Evolutionary conservation across 2,888 invertebrate genomes (phyloP), one percentile per base, ranked within the genome.

Genomic region (Vanessa cardui): DNA sequence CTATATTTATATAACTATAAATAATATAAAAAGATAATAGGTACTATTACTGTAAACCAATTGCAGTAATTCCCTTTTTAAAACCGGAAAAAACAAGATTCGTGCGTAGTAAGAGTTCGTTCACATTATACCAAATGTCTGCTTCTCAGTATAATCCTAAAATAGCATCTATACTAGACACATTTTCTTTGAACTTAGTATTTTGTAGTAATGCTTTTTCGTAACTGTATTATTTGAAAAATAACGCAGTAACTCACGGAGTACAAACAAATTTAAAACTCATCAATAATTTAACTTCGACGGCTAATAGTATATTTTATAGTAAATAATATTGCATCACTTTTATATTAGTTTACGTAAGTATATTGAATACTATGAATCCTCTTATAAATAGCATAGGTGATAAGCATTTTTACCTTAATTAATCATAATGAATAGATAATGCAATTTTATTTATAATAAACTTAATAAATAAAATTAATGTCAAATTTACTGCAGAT

Each of bases 11-110:
- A 39, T 39, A 39, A 12, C 0, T 39, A 12, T 12, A 39, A 9
- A 39, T 3, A 39, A 39, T 39, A 8, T 39, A 12, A 39, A 39
- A 39, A 39, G 39, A 39, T 39, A 39, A 39, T 39, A 12, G 39
- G 1, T 26, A 39, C 9, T 12, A 39, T 39, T 39, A 12, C 12
- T 39, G 39, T 12, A 39, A 39, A 12, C 12, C 39, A 39, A 39
- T 54, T 26, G 26, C 26, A n/a, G 16, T 54, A n/a, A 54, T 31
- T 54, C n/a, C 26, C 15, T 44, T 65, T 65, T 85, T 86, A 83
- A 84, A 83, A 78, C 73, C 74, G 77, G 78, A 78, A 72, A 70
- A 66, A 67, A 70, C 69, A 68, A 39, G 60, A 61, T 60, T 54
- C 58, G 70, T 68, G 68, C 68, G 65, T 58, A 71, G 60, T 44